A percentile compares a stretch with the other conserved stretches of the same genome.
phyloP scores from a whole-genome alignment of 1,140 invertebrate species.

The Trichomalopsis sarcophagae region DNA sequence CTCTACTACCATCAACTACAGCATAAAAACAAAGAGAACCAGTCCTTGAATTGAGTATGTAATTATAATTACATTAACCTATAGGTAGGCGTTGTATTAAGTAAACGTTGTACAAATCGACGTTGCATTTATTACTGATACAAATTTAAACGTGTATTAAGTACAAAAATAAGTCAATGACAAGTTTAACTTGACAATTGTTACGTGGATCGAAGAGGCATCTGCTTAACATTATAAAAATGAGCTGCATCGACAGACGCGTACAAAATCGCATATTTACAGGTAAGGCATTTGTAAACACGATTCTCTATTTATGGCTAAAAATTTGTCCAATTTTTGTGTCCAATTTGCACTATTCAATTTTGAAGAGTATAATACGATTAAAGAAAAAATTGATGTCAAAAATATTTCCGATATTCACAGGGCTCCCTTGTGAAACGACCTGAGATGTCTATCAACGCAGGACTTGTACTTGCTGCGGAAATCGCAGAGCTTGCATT shows the following conservation, averaged over 20 bases:
- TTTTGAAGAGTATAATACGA: too few species aligned
- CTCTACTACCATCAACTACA: neutral
- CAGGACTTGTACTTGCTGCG: constrained; percentile 65
- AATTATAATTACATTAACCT: too few species aligned
- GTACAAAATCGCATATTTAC: neutral
- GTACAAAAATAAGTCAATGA: neutral
- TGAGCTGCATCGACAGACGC: neutral
- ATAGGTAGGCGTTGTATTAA: neutral
- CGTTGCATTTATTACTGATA: neutral
- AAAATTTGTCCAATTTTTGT: too few species aligned
- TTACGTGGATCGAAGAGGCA: neutral
- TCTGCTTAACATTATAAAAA: neutral
- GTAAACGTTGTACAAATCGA: neutral
- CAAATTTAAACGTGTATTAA: neutral
- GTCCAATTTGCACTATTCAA: too few species aligned
- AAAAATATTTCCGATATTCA: neutral
- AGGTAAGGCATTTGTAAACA: neutral
- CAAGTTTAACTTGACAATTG: neutral
- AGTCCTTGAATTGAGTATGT: neutral
- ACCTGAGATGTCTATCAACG: constrained; percentile 51
- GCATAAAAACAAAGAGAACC: neutral
- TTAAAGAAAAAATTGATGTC: too few species aligned
- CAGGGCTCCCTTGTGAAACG: constrained; percentile 8
- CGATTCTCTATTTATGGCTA: neutral
- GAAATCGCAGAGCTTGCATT: constrained; percentile 67